phyloP scores from a whole-genome alignment of 2,797 vertebrate genomes.

The Anolis apletophallus region DNA sequence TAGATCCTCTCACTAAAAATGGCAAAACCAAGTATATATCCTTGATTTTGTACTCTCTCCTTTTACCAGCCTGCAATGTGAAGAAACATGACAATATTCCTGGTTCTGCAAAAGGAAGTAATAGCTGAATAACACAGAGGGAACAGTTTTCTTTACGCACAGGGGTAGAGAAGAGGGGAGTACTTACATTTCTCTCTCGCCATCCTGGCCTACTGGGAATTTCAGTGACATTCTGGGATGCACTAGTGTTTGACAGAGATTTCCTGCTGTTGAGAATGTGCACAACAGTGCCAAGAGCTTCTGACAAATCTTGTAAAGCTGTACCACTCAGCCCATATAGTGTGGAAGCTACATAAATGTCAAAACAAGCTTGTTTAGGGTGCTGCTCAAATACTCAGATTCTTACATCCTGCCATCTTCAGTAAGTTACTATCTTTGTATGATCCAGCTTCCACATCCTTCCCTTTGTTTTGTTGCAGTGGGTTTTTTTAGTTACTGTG shows the following conservation, averaged over 20 bases:
- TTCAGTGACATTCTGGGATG: slow-evolving; percentile 24
- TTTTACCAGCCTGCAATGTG: background rate
- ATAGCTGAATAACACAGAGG: background rate
- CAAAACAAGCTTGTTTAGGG: background rate
- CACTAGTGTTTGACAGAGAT: background rate
- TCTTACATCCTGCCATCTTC: background rate
- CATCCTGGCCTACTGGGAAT: slow-evolving; percentile 26
- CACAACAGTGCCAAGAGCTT: slow-evolving; percentile 33
- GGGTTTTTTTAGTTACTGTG: no score
- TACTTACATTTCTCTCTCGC: slow-evolving; percentile 39
- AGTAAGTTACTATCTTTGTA: background rate
- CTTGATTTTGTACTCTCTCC: background rate
- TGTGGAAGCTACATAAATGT: slow-evolving; percentile 23
- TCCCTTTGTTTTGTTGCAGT: background rate
- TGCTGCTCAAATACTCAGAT: no score
- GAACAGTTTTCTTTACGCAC: background rate
- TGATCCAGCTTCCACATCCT: no score
- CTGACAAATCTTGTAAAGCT: slow-evolving; percentile 27
- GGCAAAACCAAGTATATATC: background rate
- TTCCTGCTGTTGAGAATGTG: slow-evolving; percentile 21
- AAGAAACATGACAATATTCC: background rate
- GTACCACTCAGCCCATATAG: slow-evolving; percentile 33
- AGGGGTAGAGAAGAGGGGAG: background rate
- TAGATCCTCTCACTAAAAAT: background rate
- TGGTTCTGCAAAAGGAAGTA: background rate